phyloP scores from a whole-genome alignment of 35 echinoderm and acorn worm species.

The Chiridota heheva region DNA sequence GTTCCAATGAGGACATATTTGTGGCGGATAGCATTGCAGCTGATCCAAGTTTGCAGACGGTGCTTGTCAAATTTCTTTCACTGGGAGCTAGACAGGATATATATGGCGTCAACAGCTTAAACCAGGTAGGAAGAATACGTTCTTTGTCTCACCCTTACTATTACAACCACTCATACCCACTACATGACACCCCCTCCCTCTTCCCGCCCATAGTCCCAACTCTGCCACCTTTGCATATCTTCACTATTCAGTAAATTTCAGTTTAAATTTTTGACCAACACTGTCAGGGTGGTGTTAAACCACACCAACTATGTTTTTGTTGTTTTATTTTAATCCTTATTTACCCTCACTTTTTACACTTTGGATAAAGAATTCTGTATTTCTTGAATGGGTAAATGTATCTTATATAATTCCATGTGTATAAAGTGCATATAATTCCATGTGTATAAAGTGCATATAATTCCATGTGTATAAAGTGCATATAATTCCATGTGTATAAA shows the following conservation, averaged over 20 bases:
- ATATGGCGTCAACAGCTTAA: slow-evolving; percentile 56
- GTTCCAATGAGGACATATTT: slow-evolving; percentile 23
- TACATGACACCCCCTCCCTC: neutral
- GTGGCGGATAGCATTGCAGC: slow-evolving; percentile 67
- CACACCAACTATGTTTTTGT: too few relatives aligned
- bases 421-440: too few relatives aligned
- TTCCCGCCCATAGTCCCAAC: neutral
- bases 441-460: too few relatives aligned
- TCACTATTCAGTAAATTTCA: neutral
- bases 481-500: too few relatives aligned
- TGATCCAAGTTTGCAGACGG: slow-evolving; percentile 65
- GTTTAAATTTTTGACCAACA: too few relatives aligned
- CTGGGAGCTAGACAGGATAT: slow-evolving; percentile 59
- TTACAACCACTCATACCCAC: neutral
- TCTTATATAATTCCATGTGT: too few relatives aligned
- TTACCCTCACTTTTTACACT: too few relatives aligned
- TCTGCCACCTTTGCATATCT: neutral
- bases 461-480: too few relatives aligned
- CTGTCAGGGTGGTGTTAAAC: too few relatives aligned
- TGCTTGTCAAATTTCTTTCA: slow-evolving; percentile 84
- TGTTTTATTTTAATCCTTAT: too few relatives aligned
- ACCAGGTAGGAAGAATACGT: slow-evolving; percentile 62
- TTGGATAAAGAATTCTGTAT: too few relatives aligned
- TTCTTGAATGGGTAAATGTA: too few relatives aligned
- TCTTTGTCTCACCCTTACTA: neutral